Evolutionary conservation across 2,888 invertebrate genomes (phyloP), one percentile per base, ranked within the genome.

Genomic region (Xiphydria camelus): DNA sequence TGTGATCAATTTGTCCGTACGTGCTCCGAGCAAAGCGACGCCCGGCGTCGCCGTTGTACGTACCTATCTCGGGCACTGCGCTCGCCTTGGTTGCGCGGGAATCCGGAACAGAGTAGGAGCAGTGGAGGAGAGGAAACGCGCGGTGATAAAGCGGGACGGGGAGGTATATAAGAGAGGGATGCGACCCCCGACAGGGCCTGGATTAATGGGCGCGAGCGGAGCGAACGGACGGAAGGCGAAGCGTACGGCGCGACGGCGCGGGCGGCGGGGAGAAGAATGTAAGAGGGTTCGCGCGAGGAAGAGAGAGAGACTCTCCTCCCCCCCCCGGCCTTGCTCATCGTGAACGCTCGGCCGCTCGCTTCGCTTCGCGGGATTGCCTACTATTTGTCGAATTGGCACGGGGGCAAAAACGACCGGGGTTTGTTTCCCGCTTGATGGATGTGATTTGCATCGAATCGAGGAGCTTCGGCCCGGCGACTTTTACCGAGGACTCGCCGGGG

Each of bases 1-100:
- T 54, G 38, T 56, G 48, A 56, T 56, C 55, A 51, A 56, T 56
- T 52, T 39, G 34, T 32, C 15, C 19, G 42, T 41, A 36, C 39
- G 44, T 44, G 39, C 29, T 39, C 23, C 38, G 12, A 29, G 12
- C 29, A 14, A 10, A 14, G 7, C 14, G 29, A 40, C 31, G 31
- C 40, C 15, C 17, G 40, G 40, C 29, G 32, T 40, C 31, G 29
- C 31, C 31, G 40, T n/a, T n/a, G n/a, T n/a, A n/a, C n/a, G n/a
- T n/a, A n/a, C n/a, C n/a, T n/a, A n/a, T n/a, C n/a, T n/a, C n/a
- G n/a, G n/a, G n/a, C n/a, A n/a, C n/a, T n/a, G n/a, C n/a, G n/a
- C n/a, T n/a, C n/a, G n/a, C n/a, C n/a, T n/a, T n/a, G n/a, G n/a
- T n/a, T n/a, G n/a, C n/a, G n/a, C n/a, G 29, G 29, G 29, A 29